Evolutionary conservation across 2,797 vertebrate species (phyloP), one percentile per base, ranked within the genome.

Genomic region (Sebastes paucispinis): DNA sequence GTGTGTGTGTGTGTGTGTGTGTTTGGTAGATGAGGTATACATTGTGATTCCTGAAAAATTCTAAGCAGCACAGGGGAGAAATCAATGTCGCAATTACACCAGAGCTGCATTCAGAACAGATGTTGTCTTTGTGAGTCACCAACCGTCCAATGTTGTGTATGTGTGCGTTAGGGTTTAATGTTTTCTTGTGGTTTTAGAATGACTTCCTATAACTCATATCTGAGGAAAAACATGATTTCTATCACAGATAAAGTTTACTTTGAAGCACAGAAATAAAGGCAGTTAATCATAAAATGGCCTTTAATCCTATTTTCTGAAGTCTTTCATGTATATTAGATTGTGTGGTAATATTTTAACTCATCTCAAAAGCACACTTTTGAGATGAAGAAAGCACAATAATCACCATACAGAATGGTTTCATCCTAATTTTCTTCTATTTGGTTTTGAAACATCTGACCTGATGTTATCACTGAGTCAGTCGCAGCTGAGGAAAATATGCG

Each of bases 51-150:
- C 43, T 80, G 47, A 77, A 75, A 75, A 71, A 79, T 22, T 16
- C 39, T 58, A 29, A 76, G 47, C 72, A 67, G 29, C n/a, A 5
- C 65, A 36, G 31, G 4, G 52, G 55, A 31, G 22, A 81, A 79
- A 82, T 84, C 80, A 74, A 60, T 77, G 29, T 69, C 62, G 52
- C 22, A 65, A 52, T 78, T 75, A 66, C 62, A 58, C 54, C 63
- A 47, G 25, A 69, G 16, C 68, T 50, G 50, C 57, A 16, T 31
- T 11, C 69, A 43, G 29, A 34, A 2, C 43, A 2, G 25, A 3
- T 32, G 18, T 13, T 60, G 67, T 54, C 24, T 18, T 13, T 34
- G 32, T 66, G 67, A 65, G 66, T 60, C 54, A 54, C 14, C 39
- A 10, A 7, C 12, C 13, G 8, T 16, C 13, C 31, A 10, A 2